phyloP scores from a whole-genome alignment of 1,140 invertebrate genomes.

The Lerema accius region DNA sequence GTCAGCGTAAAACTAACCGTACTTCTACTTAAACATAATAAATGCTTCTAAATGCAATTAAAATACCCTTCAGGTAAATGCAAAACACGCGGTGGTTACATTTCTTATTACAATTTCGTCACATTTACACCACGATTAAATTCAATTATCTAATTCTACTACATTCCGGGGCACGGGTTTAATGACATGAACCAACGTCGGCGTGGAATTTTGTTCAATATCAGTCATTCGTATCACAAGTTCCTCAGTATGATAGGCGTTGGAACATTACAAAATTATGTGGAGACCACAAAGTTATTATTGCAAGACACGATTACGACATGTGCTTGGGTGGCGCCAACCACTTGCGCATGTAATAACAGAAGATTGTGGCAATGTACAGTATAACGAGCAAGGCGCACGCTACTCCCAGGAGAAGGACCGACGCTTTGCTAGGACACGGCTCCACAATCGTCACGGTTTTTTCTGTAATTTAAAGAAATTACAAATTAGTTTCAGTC shows the following conservation, averaged over 20 bases:
- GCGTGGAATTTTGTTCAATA: constrained; percentile 39
- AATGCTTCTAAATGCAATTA: constrained; percentile 77
- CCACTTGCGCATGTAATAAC: constrained; percentile 96
- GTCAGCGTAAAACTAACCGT: constrained; percentile 48
- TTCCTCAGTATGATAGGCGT: constrained; percentile 51
- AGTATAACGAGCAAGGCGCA: constrained; percentile 95
- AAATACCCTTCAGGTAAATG: constrained; percentile 66
- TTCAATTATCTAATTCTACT: constrained; percentile 41
- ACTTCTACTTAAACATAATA: constrained; percentile 69
- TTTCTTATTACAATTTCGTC: constrained; percentile 52
- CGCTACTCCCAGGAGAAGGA: constrained; percentile 93
- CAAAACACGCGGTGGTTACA: constrained; percentile 74
- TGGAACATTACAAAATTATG: constrained; percentile 39
- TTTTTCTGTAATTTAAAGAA: constrained; percentile 87
- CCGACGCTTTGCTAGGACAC: constrained; percentile 95
- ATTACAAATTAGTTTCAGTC: constrained; percentile 15
- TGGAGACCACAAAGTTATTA: constrained; percentile 33
- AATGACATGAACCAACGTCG: constrained; percentile 45
- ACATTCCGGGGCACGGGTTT: constrained; percentile 59
- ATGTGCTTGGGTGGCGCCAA: constrained; percentile 91
- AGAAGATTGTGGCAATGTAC: constrained; percentile 94
- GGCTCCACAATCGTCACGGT: constrained; percentile 93
- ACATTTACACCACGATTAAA: constrained; percentile 51
- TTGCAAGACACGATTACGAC: constrained; percentile 81
- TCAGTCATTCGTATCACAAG: constrained; percentile 75